A percentile compares a stretch with the other conserved stretches of the same genome.
phyloP scores from a whole-genome alignment of 92 coral and sea anemone species.

The Siderastrea radians region DNA sequence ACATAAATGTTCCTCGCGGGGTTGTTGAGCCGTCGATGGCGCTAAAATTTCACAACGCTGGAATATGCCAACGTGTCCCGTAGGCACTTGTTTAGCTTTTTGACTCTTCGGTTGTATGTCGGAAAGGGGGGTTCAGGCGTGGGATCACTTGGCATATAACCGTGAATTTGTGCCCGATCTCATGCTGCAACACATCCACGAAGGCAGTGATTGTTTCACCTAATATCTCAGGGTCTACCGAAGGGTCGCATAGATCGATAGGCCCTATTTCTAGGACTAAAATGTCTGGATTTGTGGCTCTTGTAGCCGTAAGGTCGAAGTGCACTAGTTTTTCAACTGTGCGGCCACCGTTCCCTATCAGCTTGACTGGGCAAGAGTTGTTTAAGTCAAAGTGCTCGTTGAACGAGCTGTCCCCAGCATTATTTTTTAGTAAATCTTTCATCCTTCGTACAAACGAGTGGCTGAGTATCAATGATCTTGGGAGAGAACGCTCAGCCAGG shows the following conservation, averaged over 20 bases:
- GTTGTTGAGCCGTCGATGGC: background rate
- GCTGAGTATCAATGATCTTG: background rate
- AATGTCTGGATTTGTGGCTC: background rate
- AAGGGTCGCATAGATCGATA: slow-evolving; percentile 6
- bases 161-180: background rate
- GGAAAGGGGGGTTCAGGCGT: background rate
- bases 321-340: background rate
- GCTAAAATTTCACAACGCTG: background rate
- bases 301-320: background rate
- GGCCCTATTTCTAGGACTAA: background rate
- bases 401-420: background rate
- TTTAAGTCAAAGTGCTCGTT: background rate
- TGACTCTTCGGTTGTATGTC: no score
- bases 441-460: background rate
- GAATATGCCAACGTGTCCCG: background rate
- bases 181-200: background rate
- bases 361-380: background rate
- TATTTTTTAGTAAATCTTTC: background rate
- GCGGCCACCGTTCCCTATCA: background rate
- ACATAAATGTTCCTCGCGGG: background rate
- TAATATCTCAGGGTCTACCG: background rate
- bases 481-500: no score
- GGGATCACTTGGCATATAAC: background rate
- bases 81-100: background rate
- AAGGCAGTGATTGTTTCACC: background rate